Conservation (phyloP, 2,888 invertebrate genomes). For the Capitulum mitella region DNA sequence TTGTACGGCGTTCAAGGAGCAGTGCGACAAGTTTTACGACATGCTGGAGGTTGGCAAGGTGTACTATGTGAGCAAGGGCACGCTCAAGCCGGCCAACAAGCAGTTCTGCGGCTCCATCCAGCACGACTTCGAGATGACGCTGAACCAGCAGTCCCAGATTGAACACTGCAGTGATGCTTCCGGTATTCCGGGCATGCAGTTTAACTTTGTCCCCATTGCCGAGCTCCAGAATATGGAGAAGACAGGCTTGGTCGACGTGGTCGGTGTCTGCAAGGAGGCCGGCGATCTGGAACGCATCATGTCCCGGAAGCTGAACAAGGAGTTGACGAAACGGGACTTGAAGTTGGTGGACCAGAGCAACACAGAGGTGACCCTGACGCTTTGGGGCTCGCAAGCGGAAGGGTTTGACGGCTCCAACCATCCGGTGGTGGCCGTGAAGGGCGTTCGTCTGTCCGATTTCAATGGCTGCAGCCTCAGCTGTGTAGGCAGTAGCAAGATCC, state of each 20-base stretch:
- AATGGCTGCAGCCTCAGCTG: constrained; percentile 54
- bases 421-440: constrained; percentile 80
- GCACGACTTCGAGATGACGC: constrained; percentile 94
- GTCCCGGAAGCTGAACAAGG: constrained; percentile 65
- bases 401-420: constrained; percentile 66
- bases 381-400: constrained; percentile 88
- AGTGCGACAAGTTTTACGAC: constrained; percentile 81
- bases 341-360: constrained; percentile 76
- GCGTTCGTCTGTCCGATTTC: constrained; percentile 76
- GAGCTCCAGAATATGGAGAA: constrained; percentile 60
- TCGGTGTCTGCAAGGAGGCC: constrained; percentile 73
- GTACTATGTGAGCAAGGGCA: constrained; percentile 76
- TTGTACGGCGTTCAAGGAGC: constrained; percentile 79
- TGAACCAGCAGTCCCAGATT: constrained; percentile 62
- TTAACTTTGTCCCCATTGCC: constrained; percentile 66
- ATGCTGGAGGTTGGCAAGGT: constrained; percentile 71
- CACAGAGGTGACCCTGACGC: constrained; percentile 65
- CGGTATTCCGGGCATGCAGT: constrained; percentile 67
- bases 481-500: constrained; percentile 44
- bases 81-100: constrained; percentile 89
- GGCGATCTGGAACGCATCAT: constrained; percentile 65
- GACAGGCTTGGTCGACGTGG: constrained; percentile 68
- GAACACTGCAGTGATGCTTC: constrained; percentile 50
- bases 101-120: constrained; percentile 64
- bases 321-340: constrained; percentile 82